Percentiles rank a stretch among this genome's conserved stretches.
Conservation (phyloP, 2,797 vertebrate genomes). For the Anguilla megastoma region DNA sequence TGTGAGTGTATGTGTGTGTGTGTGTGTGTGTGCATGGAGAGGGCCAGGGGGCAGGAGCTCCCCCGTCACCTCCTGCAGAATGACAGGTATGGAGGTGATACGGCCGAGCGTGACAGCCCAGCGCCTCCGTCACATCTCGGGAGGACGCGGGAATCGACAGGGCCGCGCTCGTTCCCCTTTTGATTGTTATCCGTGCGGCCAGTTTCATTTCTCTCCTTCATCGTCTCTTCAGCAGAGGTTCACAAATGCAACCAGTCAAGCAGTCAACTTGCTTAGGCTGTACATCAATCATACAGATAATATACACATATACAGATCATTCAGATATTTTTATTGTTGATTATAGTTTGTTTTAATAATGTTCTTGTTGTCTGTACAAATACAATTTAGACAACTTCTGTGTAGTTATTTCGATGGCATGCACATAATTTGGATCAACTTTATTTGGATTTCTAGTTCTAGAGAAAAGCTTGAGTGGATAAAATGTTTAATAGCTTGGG, state of each 20-base stretch:
- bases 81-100: neutral
- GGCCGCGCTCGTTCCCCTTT: neutral
- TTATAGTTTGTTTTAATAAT: neutral
- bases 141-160: neutral
- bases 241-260: neutral
- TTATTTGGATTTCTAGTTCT: no score
- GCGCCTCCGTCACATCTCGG: neutral
- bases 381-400: no score
- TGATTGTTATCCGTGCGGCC: neutral
- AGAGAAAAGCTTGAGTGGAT: no score
- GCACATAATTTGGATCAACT: neutral
- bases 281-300: neutral
- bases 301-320: neutral
- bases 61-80: neutral
- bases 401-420: neutral
- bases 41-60: neutral
- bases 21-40: neutral
- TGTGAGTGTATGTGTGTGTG: slow-evolving; percentile 14
- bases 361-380: neutral
- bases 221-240: neutral
- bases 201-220: neutral
- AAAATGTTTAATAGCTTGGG: no score
- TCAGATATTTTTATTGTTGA: neutral
- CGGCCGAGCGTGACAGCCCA: neutral
- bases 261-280: neutral